Evolutionary conservation across 2,888 invertebrate genomes (phyloP).

Genomic region (Brachypalpus laphriformis): DNA sequence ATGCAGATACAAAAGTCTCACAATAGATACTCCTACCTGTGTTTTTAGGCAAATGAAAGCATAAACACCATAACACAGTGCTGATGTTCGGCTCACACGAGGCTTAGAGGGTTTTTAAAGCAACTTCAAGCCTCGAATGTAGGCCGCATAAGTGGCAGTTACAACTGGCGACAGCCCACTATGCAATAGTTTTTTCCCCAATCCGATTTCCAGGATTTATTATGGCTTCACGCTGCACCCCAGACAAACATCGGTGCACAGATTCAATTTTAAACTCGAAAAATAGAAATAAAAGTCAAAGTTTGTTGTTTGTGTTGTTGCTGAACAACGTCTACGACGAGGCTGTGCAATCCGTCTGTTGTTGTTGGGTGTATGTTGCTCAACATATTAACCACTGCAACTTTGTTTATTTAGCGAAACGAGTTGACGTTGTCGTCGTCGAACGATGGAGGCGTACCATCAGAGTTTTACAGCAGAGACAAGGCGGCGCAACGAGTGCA

Average conservation of each 20-base stretch:
- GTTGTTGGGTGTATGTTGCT: conserved; percentile 44
- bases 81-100: not conserved
- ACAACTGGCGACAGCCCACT: conserved; percentile 31
- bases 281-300: not conserved
- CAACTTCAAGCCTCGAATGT: conserved; percentile 7
- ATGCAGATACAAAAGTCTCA: not conserved
- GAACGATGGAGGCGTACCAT: conserved; percentile 9
- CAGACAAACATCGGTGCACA: not conserved
- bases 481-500: conserved; percentile 28
- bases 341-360: too few relatives aligned
- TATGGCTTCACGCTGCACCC: conserved; percentile 18
- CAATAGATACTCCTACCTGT: not conserved
- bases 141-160: conserved; percentile 34
- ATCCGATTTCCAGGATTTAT: conserved; percentile 45
- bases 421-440: conserved; percentile 6
- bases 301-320: conserved; percentile 8
- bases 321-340: not conserved
- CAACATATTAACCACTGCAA: conserved; percentile 53
- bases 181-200: conserved; percentile 14
- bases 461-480: conserved; percentile 32
- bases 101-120: not conserved
- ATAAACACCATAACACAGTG: not conserved
- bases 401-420: conserved; percentile 64
- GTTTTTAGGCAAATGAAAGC: not conserved
- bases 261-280: not conserved